Evolutionary conservation across 2,797 vertebrate species (phyloP).

Genomic region (Eleutherodactylus coqui): DNA sequence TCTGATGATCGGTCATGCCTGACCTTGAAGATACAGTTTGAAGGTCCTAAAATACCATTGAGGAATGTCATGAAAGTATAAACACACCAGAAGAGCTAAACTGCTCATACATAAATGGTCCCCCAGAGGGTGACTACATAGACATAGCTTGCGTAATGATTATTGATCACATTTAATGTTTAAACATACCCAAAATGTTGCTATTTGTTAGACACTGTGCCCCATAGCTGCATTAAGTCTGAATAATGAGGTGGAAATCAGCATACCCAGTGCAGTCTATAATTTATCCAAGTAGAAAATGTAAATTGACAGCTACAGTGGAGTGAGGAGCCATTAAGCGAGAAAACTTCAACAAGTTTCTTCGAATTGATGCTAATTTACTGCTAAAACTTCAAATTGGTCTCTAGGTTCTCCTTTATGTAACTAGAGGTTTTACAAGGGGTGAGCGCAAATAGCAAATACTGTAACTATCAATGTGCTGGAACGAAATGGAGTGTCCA

Average conservation of each 20-base stretch:
- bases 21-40: conserved; percentile 3
- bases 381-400: conserved; percentile 38
- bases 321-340: conserved; percentile 11
- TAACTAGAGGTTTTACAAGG: not conserved
- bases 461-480: not conserved
- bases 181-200: conserved; percentile 25
- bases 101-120: not conserved
- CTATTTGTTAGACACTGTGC: conserved; percentile 1
- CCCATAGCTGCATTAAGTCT: not conserved
- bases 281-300: conserved; percentile 42
- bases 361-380: conserved; percentile 44
- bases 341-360: conserved; percentile 26
- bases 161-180: conserved; percentile 17
- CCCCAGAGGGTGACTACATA: not conserved
- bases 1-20: not conserved
- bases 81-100: not conserved
- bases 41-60: not conserved
- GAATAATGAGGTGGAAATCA: not conserved
- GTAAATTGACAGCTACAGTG: conserved; percentile 15
- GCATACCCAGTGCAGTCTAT: conserved; percentile 26
- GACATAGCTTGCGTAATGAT: not conserved
- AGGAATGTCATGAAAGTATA: not conserved
- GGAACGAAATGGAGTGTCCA: no score
- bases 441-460: not conserved
- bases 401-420: conserved; percentile 22